Evolutionary conservation across 2,888 invertebrate species (phyloP), one percentile per base, ranked within the genome.

Genomic region (Eupithecia abbreviata): DNA sequence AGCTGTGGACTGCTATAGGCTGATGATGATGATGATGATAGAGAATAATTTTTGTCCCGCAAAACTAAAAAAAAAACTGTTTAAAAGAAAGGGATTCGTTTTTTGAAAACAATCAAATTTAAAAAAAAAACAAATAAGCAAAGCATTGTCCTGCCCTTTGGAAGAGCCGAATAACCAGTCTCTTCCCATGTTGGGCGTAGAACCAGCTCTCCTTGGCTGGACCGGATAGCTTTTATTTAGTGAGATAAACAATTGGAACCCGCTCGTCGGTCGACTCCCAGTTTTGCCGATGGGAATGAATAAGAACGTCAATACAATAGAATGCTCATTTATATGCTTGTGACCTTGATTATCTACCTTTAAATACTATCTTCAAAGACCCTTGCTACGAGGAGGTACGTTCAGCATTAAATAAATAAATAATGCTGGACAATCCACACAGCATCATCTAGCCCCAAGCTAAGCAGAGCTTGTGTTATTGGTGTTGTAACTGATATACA

Each of bases 271-370:
- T 72, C 72, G 55, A 58, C 69, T 58, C 3, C 18, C 55, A 77
- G 76, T 76, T 75, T 70, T 70, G 55, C 10, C 55, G 49, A 68
- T 58, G 77, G 75, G 77, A 80, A 80, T 80, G 67, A 79, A 79
- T 73, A 75, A 73, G 55, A 55, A 73, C 58, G 71, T 47, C 10
- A 18, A n/a, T 45, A 71, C 74, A 78, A 66, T 79, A 80, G 77
- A 78, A 80, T 79, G 69, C 67, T 69, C 85, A 86, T 83, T 88
- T 86, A 88, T 89, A 86, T 87, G 88, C 87, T 80, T 83, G 79
- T 84, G 88, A 89, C 93, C 93, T 92, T 93, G 91, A 85, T 78
- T 82, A 81, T 79, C 41, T 68, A 62, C 62, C 18, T 18, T 18
- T 18, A 58, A 18, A 1, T 58, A 9, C n/a, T 4, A 58, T 7